A percentile compares a stretch with the other conserved stretches of the same genome.
Conservation (phyloP, 2,888 invertebrate genomes). For the Ophioninae sp. region DNA sequence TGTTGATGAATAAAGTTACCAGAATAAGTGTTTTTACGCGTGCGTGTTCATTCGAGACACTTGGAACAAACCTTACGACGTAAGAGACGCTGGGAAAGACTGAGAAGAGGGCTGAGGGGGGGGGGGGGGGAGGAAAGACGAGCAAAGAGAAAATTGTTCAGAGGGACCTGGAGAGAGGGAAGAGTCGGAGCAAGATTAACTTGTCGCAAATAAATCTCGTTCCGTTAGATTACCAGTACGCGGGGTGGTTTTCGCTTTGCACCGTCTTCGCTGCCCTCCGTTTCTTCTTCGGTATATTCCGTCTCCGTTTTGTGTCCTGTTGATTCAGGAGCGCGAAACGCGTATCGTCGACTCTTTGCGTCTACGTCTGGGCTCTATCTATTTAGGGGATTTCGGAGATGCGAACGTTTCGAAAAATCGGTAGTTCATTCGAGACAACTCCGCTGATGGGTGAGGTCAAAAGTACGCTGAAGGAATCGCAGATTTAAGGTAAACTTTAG, state of each 20-base stretch:
- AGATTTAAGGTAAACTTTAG: no score
- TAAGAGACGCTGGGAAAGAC: no score
- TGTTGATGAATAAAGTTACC: not conserved
- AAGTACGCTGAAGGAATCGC: no score
- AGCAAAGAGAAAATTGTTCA: conserved; percentile 3
- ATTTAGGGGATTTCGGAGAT: not conserved
- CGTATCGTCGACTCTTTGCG: conserved; percentile 28
- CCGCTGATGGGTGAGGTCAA: no score
- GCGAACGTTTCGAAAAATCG: not conserved
- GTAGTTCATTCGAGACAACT: not conserved
- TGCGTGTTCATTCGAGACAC: not conserved
- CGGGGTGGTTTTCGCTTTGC: conserved; percentile 18
- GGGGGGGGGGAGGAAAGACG: conserved; percentile 8
- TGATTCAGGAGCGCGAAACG: conserved; percentile 64
- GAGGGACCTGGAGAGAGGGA: conserved; percentile 45
- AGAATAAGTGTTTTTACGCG: not conserved
- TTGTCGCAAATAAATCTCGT: conserved; percentile 69
- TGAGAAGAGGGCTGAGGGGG: conserved; percentile 21
- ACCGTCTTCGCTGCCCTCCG: conserved; percentile 34
- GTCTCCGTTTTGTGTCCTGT: conserved; percentile 62
- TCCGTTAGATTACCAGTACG: conserved; percentile 67
- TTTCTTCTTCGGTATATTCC: conserved; percentile 32
- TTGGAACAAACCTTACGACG: conserved; percentile 40
- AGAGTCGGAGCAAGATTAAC: conserved; percentile 63
- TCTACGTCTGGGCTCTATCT: not conserved